Evolutionary conservation across 92 coral and sea anemone species (phyloP).

Genomic region (Pocillopora meandrina): DNA sequence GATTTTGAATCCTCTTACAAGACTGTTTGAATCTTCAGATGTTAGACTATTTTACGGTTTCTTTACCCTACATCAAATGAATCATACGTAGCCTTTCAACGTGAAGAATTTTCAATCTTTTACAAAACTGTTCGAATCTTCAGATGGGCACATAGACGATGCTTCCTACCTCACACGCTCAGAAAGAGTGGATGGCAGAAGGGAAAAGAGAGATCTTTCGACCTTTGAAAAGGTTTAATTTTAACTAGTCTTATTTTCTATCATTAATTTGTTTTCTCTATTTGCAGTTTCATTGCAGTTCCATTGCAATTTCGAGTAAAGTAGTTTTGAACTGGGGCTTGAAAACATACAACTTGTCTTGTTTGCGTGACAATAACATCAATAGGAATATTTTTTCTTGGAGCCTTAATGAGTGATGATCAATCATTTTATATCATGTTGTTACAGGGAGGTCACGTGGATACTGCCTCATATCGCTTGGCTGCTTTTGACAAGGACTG

Average conservation of each 20-base stretch:
- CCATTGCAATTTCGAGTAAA: too few species aligned
- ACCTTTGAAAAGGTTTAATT: slow-evolving; percentile 47
- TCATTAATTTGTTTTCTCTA: too few species aligned
- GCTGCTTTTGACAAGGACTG: slow-evolving; percentile 61
- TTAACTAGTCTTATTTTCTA: too few species aligned
- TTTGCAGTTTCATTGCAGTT: too few species aligned
- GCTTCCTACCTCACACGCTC: slow-evolving; percentile 43
- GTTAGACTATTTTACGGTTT: too few species aligned
- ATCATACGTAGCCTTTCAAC: neutral
- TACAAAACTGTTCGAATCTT: neutral
- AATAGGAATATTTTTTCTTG: neutral
- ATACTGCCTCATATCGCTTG: slow-evolving; percentile 50
- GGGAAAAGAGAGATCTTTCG: slow-evolving; percentile 60
- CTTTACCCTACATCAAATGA: neutral
- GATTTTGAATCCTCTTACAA: too few species aligned
- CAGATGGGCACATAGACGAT: neutral
- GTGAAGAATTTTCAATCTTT: too few species aligned
- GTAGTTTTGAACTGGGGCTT: too few species aligned
- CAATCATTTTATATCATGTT: neutral
- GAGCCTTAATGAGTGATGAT: neutral
- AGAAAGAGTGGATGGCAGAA: slow-evolving; percentile 54
- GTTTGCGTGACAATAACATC: too few species aligned
- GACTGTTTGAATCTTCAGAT: too few species aligned
- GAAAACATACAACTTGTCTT: too few species aligned
- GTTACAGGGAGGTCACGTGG: slow-evolving; percentile 61